Conservation (phyloP, 2,888 invertebrate species). For the Pimpla rufipes region DNA sequence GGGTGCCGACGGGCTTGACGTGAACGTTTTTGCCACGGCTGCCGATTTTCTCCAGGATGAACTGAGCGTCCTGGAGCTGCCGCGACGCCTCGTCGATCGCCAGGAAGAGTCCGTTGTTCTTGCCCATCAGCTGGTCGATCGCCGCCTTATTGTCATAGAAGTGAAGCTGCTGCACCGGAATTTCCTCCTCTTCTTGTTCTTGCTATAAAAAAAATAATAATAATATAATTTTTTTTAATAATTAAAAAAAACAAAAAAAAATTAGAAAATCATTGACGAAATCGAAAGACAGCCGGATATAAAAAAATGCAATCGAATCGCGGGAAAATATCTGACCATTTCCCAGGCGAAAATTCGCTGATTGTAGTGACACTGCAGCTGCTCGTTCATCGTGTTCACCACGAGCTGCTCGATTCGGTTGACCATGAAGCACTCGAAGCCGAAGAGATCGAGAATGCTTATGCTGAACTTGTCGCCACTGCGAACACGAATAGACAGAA, state of each 20-base stretch:
- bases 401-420: slow-evolving; percentile 96
- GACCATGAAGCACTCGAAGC: slow-evolving; percentile 95
- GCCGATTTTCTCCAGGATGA: slow-evolving; percentile 89
- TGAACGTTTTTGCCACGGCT: slow-evolving; percentile 87
- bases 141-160: slow-evolving; percentile 96
- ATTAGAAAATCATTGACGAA: background rate
- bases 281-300: too few relatives aligned
- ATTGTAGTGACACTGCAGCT: slow-evolving; percentile 96
- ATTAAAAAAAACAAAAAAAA: slow-evolving; percentile 25
- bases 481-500: slow-evolving; percentile 81
- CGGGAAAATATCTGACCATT: slow-evolving; percentile 88
- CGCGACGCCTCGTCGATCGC: slow-evolving; percentile 95
- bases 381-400: slow-evolving; percentile 96
- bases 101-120: slow-evolving; percentile 93
- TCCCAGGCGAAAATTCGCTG: slow-evolving; percentile 97
- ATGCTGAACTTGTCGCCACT: slow-evolving; percentile 95
- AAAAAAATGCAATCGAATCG: too few relatives aligned
- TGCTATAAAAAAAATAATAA: slow-evolving; percentile 85
- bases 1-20: slow-evolving; percentile 87
- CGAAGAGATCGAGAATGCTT: slow-evolving; percentile 94
- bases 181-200: slow-evolving; percentile 92
- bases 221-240: too few relatives aligned
- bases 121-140: slow-evolving; percentile 94
- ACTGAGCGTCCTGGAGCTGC: slow-evolving; percentile 89
- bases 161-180: slow-evolving; percentile 90